phyloP scores from a whole-genome alignment of 2,888 invertebrate species.

The Aquatica leii region DNA sequence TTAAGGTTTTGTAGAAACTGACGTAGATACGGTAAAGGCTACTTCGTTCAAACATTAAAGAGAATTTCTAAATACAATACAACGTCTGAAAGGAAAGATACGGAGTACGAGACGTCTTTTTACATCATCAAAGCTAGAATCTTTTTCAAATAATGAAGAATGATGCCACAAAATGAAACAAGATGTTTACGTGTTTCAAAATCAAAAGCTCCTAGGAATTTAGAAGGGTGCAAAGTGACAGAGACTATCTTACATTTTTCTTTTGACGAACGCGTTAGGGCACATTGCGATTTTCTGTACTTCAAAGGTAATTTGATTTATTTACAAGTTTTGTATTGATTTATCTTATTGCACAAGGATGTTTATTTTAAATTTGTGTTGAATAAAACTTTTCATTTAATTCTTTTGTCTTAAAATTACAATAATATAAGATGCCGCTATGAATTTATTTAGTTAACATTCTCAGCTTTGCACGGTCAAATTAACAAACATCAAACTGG shows the following conservation, averaged over 20 bases:
- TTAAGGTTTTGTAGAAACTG: conserved; percentile 23
- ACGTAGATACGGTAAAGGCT: conserved; percentile 26
- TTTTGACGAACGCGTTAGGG: conserved; percentile 21
- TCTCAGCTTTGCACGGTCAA: conserved; percentile 24
- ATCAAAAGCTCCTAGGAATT: conserved; percentile 33
- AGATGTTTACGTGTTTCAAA: conserved; percentile 39
- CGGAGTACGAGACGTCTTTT: conserved; percentile 31
- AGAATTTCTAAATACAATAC: conserved; percentile 33
- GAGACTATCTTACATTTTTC: conserved; percentile 21
- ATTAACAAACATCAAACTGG: conserved; percentile 35
- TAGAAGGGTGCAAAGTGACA: conserved; percentile 24
- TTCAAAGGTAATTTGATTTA: conserved; percentile 22
- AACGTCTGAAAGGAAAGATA: conserved; percentile 34
- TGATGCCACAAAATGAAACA: conserved; percentile 42
- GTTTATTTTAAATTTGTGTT: too few relatives aligned
- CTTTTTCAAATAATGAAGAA: conserved; percentile 42
- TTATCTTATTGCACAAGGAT: too few relatives aligned
- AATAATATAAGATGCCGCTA: too few relatives aligned
- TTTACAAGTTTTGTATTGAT: conserved; percentile 17
- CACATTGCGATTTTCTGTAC: conserved; percentile 23
- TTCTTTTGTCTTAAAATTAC: too few relatives aligned
- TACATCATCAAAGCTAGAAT: conserved; percentile 35
- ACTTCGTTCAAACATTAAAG: conserved; percentile 36
- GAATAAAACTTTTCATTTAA: too few relatives aligned
- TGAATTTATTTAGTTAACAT: too few relatives aligned